Evolutionary conservation across 2,888 invertebrate species (phyloP).

Genomic region (Macrosiphum euphorbiae): DNA sequence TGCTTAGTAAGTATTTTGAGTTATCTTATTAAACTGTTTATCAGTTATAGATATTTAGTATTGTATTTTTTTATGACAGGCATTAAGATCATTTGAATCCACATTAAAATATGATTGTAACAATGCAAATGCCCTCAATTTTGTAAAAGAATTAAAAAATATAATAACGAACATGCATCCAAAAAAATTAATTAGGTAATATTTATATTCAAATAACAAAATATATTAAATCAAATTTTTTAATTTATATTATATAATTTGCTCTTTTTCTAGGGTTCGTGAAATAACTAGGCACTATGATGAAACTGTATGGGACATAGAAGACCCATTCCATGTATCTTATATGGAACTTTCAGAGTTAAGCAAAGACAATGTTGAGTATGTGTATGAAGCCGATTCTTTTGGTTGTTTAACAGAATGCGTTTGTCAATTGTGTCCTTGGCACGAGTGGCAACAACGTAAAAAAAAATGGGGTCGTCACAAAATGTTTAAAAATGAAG

Average conservation of each 20-base stretch:
- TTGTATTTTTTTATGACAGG: slow-evolving; percentile 34
- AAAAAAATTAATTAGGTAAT: slow-evolving; percentile 52
- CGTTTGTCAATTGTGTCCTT: slow-evolving; percentile 59
- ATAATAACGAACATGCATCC: slow-evolving; percentile 35
- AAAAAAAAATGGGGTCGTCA: slow-evolving; percentile 46
- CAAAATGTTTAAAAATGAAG: slow-evolving; percentile 44
- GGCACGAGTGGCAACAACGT: slow-evolving; percentile 49
- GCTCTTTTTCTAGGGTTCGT: slow-evolving; percentile 46
- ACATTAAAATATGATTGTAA: slow-evolving; percentile 62
- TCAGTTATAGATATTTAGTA: not conserved
- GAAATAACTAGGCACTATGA: slow-evolving; percentile 62
- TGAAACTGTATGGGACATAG: slow-evolving; percentile 61
- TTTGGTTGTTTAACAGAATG: slow-evolving; percentile 52
- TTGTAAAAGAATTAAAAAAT: slow-evolving; percentile 50
- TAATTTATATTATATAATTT: not conserved
- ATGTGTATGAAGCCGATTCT: slow-evolving; percentile 55
- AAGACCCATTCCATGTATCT: slow-evolving; percentile 53
- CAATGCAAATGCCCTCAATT: slow-evolving; percentile 40
- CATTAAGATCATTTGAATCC: slow-evolving; percentile 55
- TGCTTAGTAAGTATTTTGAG: slow-evolving; percentile 40
- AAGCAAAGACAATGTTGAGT: slow-evolving; percentile 49
- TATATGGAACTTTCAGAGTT: slow-evolving; percentile 53
- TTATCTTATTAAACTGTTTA: not conserved
- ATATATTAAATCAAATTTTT: not conserved
- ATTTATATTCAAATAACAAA: not conserved